phyloP scores from a whole-genome alignment of 2,888 invertebrate genomes.

The Pantelozetes paolii region DNA sequence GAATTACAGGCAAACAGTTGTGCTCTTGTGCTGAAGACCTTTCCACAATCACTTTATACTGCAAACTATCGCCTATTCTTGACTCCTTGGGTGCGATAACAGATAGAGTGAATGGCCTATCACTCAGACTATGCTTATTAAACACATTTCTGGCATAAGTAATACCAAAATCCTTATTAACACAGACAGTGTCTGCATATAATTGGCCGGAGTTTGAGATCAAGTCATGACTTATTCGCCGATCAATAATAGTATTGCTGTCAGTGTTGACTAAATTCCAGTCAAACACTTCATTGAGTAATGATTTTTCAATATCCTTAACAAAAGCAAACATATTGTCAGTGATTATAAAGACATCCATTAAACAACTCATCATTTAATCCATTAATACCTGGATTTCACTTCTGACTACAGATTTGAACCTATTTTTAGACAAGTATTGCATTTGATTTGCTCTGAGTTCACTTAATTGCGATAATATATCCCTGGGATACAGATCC shows the following conservation, averaged over 20 bases:
- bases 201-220: constrained; percentile 7
- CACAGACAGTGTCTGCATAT: constrained; percentile 8
- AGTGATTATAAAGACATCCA: not conserved
- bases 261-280: constrained; percentile 9
- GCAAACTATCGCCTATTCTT: not conserved
- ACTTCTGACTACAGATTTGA: not conserved
- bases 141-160: not conserved
- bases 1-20: constrained; percentile 17
- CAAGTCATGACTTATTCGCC: not conserved
- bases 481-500: constrained; percentile 20
- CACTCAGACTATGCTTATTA: not conserved
- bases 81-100: not conserved
- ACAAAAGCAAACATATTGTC: not conserved
- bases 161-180: constrained; percentile 6
- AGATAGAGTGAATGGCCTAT: not conserved
- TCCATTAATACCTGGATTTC: not conserved
- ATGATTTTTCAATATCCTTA: constrained; percentile 21
- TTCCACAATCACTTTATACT: not conserved
- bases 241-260: not conserved
- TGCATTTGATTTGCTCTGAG: not conserved
- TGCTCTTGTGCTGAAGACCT: not conserved
- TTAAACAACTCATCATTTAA: not conserved
- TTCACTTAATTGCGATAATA: constrained; percentile 8
- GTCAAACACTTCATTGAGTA: constrained; percentile 24
- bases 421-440: not conserved